Evolutionary conservation across 2,113 vertebrate species (phyloP).

Genomic region (Dasypus novemcinctus): DNA sequence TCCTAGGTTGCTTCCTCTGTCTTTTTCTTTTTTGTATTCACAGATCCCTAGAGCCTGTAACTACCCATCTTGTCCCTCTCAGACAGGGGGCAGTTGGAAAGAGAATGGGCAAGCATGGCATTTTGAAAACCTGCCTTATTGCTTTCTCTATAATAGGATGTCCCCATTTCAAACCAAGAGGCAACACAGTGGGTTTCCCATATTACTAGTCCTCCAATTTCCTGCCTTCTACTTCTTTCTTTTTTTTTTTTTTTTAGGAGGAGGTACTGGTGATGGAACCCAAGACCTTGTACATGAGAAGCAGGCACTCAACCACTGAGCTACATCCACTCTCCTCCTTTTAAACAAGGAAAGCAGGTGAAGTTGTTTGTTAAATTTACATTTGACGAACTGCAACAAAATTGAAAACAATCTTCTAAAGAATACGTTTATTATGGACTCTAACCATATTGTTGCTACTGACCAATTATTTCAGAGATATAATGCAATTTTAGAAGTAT

Average conservation of each 20-base stretch:
- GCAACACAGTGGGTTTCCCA: fast-evolving
- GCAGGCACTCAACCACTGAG: no score
- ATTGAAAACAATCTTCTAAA: neutral
- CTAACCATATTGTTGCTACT: neutral
- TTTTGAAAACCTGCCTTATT: neutral
- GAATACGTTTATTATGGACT: neutral
- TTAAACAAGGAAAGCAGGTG: neutral
- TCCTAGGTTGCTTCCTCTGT: neutral
- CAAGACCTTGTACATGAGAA: no score
- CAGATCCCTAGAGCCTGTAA: neutral
- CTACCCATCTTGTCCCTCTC: neutral
- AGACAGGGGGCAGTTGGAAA: neutral
- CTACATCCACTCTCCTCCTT: neutral
- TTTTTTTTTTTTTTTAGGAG: neutral
- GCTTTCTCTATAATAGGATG: neutral
- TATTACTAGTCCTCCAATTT: neutral
- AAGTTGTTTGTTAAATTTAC: neutral
- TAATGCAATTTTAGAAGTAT: neutral
- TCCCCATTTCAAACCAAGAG: no score
- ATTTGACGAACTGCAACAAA: conserved; percentile 11
- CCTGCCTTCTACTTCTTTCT: neutral
- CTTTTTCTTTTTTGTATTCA: neutral
- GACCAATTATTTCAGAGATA: neutral
- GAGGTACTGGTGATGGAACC: no score
- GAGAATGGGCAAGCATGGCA: neutral